Evolutionary conservation across 1,140 invertebrate species (phyloP).

Genomic region (Drosophila trapezifrons): DNA sequence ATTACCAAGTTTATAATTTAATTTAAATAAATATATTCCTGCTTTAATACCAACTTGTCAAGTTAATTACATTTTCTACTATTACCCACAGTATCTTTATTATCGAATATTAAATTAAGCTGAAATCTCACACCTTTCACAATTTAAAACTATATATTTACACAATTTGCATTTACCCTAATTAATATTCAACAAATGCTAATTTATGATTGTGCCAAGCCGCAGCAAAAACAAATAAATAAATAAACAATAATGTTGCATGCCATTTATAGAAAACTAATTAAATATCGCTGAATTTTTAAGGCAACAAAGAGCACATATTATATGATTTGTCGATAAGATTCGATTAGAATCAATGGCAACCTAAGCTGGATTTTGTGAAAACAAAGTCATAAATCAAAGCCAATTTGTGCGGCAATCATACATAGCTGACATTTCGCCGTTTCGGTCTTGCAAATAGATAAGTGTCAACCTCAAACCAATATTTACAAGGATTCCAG

Average conservation of each 20-base stretch:
- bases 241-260: slow-evolving; percentile 5
- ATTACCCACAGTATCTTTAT: neutral
- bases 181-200: slow-evolving; percentile 40
- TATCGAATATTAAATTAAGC: slow-evolving; percentile 3
- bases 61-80: neutral
- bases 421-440: slow-evolving; percentile 53
- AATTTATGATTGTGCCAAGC: slow-evolving; percentile 13
- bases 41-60: neutral
- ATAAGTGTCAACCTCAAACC: slow-evolving; percentile 61
- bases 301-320: neutral
- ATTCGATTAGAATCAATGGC: neutral
- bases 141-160: slow-evolving; percentile 6
- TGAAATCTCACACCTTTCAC: neutral
- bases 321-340: neutral
- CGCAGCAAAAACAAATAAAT: neutral
- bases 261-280: slow-evolving; percentile 6
- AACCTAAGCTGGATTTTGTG: slow-evolving; percentile 32
- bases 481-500: slow-evolving; percentile 53
- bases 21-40: neutral
- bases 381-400: slow-evolving; percentile 66
- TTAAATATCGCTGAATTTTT: neutral
- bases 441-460: slow-evolving; percentile 56
- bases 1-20: neutral
- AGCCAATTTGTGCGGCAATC: slow-evolving; percentile 37
- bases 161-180: slow-evolving; percentile 1